phyloP scores from a whole-genome alignment of 2,113 vertebrate genomes.

The Vicugna pacos region DNA sequence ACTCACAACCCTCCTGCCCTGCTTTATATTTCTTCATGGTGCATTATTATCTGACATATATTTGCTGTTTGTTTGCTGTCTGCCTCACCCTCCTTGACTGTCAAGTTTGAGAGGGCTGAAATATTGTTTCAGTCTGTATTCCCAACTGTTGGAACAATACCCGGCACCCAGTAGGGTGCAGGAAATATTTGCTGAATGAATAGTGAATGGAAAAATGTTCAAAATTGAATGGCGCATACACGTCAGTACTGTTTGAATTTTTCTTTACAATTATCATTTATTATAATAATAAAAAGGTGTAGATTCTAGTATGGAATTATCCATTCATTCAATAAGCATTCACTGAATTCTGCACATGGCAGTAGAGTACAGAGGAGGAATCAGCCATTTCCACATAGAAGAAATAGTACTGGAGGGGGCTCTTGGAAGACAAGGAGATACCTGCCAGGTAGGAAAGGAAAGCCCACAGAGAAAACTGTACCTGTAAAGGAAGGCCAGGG shows the following conservation, averaged over 20 bases:
- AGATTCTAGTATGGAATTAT: not conserved
- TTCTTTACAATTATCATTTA: not conserved
- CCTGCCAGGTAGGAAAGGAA: not conserved
- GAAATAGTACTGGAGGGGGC: not conserved
- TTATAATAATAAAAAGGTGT: not conserved
- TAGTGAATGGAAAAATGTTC: not conserved
- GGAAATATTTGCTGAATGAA: slow-evolving; percentile 39
- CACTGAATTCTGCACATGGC: not conserved
- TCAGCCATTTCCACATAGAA: not conserved
- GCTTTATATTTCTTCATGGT: not conserved
- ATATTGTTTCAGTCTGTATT: not conserved
- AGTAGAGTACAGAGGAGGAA: not conserved
- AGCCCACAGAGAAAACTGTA: not conserved
- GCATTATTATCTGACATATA: not conserved
- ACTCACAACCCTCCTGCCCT: not conserved
- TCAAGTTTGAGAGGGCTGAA: not conserved
- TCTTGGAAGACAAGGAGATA: not conserved
- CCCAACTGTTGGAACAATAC: not conserved
- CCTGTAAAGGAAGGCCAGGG: not conserved
- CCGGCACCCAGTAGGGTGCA: not conserved
- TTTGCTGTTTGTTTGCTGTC: not conserved
- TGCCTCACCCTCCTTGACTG: not conserved
- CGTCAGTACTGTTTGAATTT: not conserved
- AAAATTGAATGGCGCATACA: not conserved
- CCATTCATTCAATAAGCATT: not conserved